These are phyloP conservation scores for Phymanthus crucifer DNA, from an alignment of 92 coral and sea anemone species.

Conservation along the genomic window DNA sequence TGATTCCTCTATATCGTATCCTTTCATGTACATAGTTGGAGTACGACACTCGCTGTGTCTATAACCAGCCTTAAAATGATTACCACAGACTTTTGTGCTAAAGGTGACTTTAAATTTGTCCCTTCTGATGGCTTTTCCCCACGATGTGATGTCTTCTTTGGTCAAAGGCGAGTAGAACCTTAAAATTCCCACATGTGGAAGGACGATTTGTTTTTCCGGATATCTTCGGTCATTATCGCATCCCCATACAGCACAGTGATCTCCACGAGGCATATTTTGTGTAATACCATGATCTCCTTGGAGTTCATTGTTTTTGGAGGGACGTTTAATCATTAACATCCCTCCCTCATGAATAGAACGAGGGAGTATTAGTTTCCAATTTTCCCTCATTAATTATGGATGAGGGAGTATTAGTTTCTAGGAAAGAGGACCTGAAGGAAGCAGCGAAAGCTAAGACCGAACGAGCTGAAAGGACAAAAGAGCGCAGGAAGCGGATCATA, in stretches of 20 bases:
- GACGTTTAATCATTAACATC: too few species aligned
- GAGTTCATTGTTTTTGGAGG: too few species aligned
- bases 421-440: not conserved
- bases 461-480: slow-evolving; percentile 40
- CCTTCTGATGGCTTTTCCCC: slow-evolving; percentile 46
- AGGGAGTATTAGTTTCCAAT: too few species aligned
- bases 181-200: slow-evolving; percentile 50
- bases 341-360: too few species aligned
- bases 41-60: slow-evolving; percentile 45
- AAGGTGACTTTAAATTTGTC: slow-evolving; percentile 46
- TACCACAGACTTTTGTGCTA: slow-evolving; percentile 46
- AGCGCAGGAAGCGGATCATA: slow-evolving; percentile 22
- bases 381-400: too few species aligned
- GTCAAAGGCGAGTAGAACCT: slow-evolving; percentile 45
- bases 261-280: slow-evolving; percentile 35
- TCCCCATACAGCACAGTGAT: slow-evolving; percentile 63
- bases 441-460: not conserved
- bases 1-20: slow-evolving; percentile 41
- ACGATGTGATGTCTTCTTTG: slow-evolving; percentile 19
- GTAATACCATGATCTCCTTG: not conserved
- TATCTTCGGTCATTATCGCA: slow-evolving; percentile 56
- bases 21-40: slow-evolving; percentile 57
- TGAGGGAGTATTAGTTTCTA: not conserved
- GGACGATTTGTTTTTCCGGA: slow-evolving; percentile 41
- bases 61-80: slow-evolving; percentile 58